Conservation (phyloP, 2,797 vertebrate genomes). For the Phoebastria nigripes region DNA sequence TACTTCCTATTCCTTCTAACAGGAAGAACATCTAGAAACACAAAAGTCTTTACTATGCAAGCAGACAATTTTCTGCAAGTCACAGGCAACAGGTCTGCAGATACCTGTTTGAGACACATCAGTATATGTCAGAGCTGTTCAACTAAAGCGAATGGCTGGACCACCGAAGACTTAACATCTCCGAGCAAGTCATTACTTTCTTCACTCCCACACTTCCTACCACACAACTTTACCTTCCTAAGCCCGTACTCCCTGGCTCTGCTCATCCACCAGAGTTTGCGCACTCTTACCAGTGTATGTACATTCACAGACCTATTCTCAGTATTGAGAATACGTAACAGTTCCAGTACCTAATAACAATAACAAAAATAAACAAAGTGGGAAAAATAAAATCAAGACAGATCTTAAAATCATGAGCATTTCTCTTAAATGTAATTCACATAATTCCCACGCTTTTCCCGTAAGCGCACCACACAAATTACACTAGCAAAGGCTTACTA, state of each 20-base stretch:
- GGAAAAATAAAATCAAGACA: neutral
- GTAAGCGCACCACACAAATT: accelerated
- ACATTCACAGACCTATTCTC: neutral
- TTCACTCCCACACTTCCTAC: neutral
- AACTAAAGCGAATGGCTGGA: neutral
- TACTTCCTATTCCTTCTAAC: neutral
- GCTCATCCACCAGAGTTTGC: neutral
- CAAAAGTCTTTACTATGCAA: neutral
- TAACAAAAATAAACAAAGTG: neutral
- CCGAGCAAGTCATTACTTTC: neutral
- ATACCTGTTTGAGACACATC: neutral
- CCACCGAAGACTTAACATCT: neutral
- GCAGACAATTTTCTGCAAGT: neutral
- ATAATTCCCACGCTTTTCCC: neutral
- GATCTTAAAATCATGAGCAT: neutral
- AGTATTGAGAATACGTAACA: accelerated
- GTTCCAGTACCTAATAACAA: neutral
- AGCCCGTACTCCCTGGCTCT: neutral
- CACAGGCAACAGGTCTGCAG: neutral
- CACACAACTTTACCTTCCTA: neutral
- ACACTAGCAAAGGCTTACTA: neutral
- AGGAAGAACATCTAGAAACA: neutral
- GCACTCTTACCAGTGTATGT: neutral
- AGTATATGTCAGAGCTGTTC: neutral
- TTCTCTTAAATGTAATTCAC: neutral